Evolutionary conservation across 2,888 invertebrate species (phyloP).

Genomic region (Pollenia angustigena): DNA sequence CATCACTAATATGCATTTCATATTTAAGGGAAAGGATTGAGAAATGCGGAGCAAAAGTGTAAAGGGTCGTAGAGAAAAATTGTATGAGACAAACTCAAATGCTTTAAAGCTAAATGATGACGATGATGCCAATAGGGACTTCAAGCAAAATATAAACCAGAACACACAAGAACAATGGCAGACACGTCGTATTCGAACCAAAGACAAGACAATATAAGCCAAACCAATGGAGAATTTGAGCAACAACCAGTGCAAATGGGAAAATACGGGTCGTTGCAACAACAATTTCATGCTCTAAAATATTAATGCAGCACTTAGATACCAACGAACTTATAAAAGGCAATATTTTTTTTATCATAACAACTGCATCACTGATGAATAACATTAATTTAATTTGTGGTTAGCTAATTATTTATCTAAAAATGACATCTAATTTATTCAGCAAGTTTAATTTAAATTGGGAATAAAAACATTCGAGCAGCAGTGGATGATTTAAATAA

Average conservation of each 20-base stretch:
- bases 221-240: constrained; percentile 37
- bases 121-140: constrained; percentile 68
- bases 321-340: constrained; percentile 1
- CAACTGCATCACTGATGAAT: background rate
- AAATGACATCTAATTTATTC: too few species aligned
- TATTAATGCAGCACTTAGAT: constrained; percentile 15
- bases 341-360: background rate
- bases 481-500: too few species aligned
- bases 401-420: background rate
- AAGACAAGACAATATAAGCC: constrained; percentile 53
- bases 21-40: constrained; percentile 13
- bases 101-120: constrained; percentile 57
- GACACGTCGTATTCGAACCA: constrained; percentile 43
- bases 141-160: constrained; percentile 75
- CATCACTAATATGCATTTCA: constrained; percentile 4
- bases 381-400: background rate
- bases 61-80: constrained; percentile 15
- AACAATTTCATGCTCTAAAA: background rate
- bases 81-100: constrained; percentile 57
- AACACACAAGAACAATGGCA: constrained; percentile 58
- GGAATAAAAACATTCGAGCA: too few species aligned
- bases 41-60: background rate
- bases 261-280: constrained; percentile 52
- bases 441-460: too few species aligned
- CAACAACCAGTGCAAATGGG: constrained; percentile 66